Conservation (phyloP, 2,888 invertebrate species). For the Saturnia japonica region DNA sequence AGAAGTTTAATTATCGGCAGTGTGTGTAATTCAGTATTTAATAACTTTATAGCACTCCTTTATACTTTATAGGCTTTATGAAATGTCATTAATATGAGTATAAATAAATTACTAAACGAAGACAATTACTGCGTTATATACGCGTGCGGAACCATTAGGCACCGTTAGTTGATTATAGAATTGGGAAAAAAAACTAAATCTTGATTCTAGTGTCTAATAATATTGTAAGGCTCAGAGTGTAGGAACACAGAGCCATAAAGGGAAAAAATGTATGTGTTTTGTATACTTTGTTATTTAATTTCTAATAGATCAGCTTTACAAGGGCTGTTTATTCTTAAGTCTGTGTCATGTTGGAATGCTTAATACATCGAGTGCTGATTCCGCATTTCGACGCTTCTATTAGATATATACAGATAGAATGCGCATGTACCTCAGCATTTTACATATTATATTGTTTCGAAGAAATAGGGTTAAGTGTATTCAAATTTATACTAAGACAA, state of each 20-base stretch:
- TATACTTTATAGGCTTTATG: too few relatives aligned
- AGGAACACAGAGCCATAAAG: background rate
- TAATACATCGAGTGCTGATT: background rate
- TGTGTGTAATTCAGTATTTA: too few relatives aligned
- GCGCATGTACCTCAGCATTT: constrained; percentile 17
- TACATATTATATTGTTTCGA: background rate
- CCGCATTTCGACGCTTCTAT: constrained; percentile 7
- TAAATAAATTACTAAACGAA: too few relatives aligned
- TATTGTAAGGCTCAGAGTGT: too few relatives aligned
- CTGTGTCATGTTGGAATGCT: background rate
- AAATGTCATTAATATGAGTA: too few relatives aligned
- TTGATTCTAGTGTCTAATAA: too few relatives aligned
- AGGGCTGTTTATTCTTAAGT: background rate
- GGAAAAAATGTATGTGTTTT: background rate
- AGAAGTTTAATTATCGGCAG: constrained; percentile 25
- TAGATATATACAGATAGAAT: constrained; percentile 1
- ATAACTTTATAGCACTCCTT: too few relatives aligned
- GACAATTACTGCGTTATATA: too few relatives aligned
- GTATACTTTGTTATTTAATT: background rate
- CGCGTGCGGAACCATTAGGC: too few relatives aligned
- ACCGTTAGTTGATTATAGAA: too few relatives aligned
- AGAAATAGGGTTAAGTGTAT: background rate
- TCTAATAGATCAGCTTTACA: background rate
- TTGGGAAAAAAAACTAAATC: too few relatives aligned
- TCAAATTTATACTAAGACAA: background rate